These are phyloP conservation scores for Chymomyza caudatula DNA, from an alignment of 2,888 invertebrate species.

Conservation along the genomic window DNA sequence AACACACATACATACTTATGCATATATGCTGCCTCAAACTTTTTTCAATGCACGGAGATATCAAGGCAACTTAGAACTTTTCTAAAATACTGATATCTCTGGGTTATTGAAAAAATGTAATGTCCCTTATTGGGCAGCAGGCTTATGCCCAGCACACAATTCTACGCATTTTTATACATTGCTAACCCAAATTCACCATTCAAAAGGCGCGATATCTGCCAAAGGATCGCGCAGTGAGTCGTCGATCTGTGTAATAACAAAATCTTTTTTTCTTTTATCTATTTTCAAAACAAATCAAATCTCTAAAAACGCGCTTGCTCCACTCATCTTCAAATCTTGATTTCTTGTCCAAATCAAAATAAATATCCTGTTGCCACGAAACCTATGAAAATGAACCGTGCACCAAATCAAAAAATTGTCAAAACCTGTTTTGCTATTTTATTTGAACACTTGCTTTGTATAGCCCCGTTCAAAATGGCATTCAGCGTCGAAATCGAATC, in stretches of 20 bases:
- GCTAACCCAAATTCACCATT: slow-evolving; percentile 29
- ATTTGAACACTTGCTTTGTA: slow-evolving; percentile 10
- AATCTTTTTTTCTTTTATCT: slow-evolving; percentile 73
- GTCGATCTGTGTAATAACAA: slow-evolving; percentile 72
- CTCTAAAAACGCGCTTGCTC: slow-evolving; percentile 71
- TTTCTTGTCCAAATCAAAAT: slow-evolving; percentile 11
- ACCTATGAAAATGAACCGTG: slow-evolving; percentile 46
- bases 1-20: slow-evolving; percentile 15
- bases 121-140: neutral
- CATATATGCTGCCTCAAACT: slow-evolving; percentile 21
- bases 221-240: slow-evolving; percentile 40
- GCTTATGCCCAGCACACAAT: slow-evolving; percentile 23
- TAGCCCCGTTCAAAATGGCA: slow-evolving; percentile 76
- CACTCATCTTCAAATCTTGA: slow-evolving; percentile 70
- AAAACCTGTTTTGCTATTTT: neutral
- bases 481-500: slow-evolving; percentile 68
- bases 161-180: slow-evolving; percentile 42
- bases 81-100: slow-evolving; percentile 28
- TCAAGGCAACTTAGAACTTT: slow-evolving; percentile 19
- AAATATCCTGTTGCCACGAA: slow-evolving; percentile 49
- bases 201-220: slow-evolving; percentile 28
- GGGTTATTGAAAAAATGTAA: slow-evolving; percentile 15
- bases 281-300: slow-evolving; percentile 62
- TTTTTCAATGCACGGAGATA: slow-evolving; percentile 37
- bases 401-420: slow-evolving; percentile 25